Percentiles rank a stretch among this genome's conserved stretches.
Evolutionary conservation across 2,113 vertebrate species (phyloP).

Genomic region (Lipophrys pholis): DNA sequence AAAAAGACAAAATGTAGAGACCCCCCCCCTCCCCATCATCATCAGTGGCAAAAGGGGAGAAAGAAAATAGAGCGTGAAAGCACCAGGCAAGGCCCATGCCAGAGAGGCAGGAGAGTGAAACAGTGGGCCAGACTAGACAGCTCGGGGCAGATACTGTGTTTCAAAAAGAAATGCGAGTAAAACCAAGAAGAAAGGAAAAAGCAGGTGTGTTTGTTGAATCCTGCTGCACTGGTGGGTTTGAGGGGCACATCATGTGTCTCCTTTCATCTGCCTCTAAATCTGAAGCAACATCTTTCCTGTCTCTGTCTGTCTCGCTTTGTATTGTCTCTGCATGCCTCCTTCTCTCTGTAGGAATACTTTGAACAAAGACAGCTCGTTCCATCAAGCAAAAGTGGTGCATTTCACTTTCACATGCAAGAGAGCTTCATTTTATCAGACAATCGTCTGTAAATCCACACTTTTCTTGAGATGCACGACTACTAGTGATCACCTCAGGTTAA

Average conservation of each 20-base stretch:
- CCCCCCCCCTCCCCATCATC: constrained; percentile 24
- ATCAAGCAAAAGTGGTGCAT: constrained; percentile 22
- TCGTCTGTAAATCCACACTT: not conserved
- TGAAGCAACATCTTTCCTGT: constrained; percentile 43
- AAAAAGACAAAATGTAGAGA: constrained; percentile 42
- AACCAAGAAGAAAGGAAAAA: constrained; percentile 47
- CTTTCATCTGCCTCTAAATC: constrained; percentile 61
- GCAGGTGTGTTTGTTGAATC: constrained; percentile 66
- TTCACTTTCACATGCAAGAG: not conserved
- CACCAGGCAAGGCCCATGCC: constrained; percentile 33
- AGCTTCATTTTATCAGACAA: too few species aligned
- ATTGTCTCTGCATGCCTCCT: constrained; percentile 31
- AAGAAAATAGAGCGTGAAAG: constrained; percentile 67
- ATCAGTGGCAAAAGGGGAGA: constrained; percentile 40
- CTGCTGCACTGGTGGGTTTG: constrained; percentile 54
- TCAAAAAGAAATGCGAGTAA: constrained; percentile 46
- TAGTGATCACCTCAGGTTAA: constrained; percentile 18
- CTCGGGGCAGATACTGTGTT: constrained; percentile 54
- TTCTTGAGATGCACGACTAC: not conserved
- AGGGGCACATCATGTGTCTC: constrained; percentile 62
- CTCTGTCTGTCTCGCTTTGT: constrained; percentile 45
- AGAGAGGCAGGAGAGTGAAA: constrained; percentile 44
- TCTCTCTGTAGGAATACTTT: constrained; percentile 25
- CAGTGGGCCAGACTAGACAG: constrained; percentile 60
- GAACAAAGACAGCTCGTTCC: constrained; percentile 12